A percentile compares a stretch with the other conserved stretches of the same genome.
phyloP scores from a whole-genome alignment of 2,888 invertebrate species.

The Lithophane leautieri region DNA sequence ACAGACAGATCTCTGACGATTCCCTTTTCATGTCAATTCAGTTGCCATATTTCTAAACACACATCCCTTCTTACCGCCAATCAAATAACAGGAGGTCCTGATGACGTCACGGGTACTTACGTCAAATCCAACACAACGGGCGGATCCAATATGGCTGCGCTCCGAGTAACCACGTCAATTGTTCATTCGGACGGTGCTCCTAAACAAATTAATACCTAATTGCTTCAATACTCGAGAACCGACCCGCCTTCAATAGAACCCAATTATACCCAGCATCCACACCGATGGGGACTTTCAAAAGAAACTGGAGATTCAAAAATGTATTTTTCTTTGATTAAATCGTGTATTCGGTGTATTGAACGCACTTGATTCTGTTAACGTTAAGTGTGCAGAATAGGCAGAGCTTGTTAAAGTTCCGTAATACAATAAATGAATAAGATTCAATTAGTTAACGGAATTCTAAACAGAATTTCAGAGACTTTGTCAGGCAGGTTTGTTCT shows the following conservation, averaged over 20 bases:
- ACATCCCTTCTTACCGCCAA: slow-evolving; percentile 24
- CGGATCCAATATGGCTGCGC: slow-evolving; percentile 57
- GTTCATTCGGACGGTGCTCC: slow-evolving; percentile 72
- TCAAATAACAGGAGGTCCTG: slow-evolving; percentile 40
- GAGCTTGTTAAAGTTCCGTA: slow-evolving; percentile 28
- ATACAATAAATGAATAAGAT: slow-evolving; percentile 27
- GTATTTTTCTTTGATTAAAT: slow-evolving; percentile 72
- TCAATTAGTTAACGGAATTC: slow-evolving; percentile 29
- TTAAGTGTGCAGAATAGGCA: slow-evolving; percentile 34
- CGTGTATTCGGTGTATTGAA: slow-evolving; percentile 53
- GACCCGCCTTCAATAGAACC: slow-evolving; percentile 65
- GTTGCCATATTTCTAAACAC: slow-evolving; percentile 24
- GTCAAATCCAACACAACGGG: slow-evolving; percentile 55
- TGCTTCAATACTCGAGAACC: slow-evolving; percentile 66
- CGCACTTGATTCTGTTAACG: slow-evolving; percentile 41
- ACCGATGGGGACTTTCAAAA: slow-evolving; percentile 53
- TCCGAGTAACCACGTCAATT: slow-evolving; percentile 74
- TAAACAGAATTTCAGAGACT: neutral
- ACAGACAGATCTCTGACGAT: neutral
- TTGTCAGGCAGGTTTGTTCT: neutral
- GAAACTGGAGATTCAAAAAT: slow-evolving; percentile 57
- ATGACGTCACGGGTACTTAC: slow-evolving; percentile 50
- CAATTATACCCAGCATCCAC: slow-evolving; percentile 67
- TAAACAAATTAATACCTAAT: slow-evolving; percentile 79
- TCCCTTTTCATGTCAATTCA: slow-evolving; percentile 10